Evolutionary conservation across 2,113 vertebrate genomes (phyloP), one percentile per base, ranked within the genome.

Genomic region (Pteronura brasiliensis): DNA sequence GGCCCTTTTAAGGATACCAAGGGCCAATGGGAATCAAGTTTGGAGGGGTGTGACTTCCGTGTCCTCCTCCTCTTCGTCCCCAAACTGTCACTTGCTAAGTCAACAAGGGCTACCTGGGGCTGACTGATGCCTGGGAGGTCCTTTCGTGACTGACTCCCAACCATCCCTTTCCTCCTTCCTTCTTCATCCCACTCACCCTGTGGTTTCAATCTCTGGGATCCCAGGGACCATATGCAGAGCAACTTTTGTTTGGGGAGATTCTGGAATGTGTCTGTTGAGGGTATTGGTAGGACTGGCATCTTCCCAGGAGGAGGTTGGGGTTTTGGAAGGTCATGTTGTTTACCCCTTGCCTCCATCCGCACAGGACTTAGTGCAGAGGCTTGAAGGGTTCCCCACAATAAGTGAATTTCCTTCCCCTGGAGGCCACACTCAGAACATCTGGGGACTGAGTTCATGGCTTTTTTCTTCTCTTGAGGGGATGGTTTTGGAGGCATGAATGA

Each of bases 21-120:
- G 27, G 49, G 55, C 95, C 95, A 96, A 96, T 96, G 74, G 44
- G 84, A 92, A 67, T 47, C 34, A 67, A 97, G 63, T 57, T 74
- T 61, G n/a, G 71, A 96, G 84, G 39, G 96, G 91, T 71, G 90
- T 97, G 95, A 34, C 95, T 81, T 83, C 27, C 1, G 0, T 23
- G 2, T 23, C 49, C 42, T 96, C 92, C 82, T 61, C 49, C n/a
- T 12, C 10, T 88, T 63, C 67, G 31, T 72, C 21, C n/a, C 4
- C 31, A 65, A 44, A 25, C 13, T 89, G 88, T 84, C 86, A 77
- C 29, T 55, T 83, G 88, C 47, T 90, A 80, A 95, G 69, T 94
- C 88, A 88, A 87, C 74, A 92, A 80, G n/a, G 36, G 83, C 18
- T 25, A 42, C 7, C 4, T 74, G 82, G 67, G 65, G 13, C 76